A percentile compares a stretch with the other conserved stretches of the same genome.
These are phyloP conservation scores for Platalea minor DNA, from an alignment of 2,797 vertebrate species.

Conservation along the genomic window DNA sequence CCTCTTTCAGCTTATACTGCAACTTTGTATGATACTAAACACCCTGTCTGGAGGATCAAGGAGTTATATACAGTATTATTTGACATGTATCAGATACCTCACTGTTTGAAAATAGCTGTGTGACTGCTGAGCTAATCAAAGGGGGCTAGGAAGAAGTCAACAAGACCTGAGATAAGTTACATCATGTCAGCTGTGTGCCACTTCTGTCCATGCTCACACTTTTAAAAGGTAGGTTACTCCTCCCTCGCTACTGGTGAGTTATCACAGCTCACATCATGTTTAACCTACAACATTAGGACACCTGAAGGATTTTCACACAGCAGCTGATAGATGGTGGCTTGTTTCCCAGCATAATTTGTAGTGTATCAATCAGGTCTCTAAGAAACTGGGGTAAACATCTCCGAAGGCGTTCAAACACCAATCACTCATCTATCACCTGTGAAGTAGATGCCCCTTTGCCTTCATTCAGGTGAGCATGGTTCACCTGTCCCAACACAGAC, in stretches of 20 bases:
- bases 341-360: background rate
- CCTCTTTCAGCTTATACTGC: background rate
- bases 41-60: background rate
- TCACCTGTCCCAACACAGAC: background rate
- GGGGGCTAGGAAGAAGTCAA: background rate
- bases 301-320: background rate
- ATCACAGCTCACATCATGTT: background rate
- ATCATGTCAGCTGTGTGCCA: background rate
- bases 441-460: background rate
- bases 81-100: background rate
- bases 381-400: background rate
- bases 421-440: background rate
- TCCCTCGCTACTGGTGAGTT: background rate
- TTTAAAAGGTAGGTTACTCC: background rate
- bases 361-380: background rate
- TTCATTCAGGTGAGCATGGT: background rate
- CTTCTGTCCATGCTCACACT: background rate
- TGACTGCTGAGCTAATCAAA: constrained; percentile 18
- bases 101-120: background rate
- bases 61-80: background rate
- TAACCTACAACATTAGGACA: background rate
- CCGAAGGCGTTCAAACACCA: background rate
- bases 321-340: background rate
- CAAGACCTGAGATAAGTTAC: background rate
- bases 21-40: background rate